Base-by-base conservation (phyloP, 2,888 invertebrate species). In the Yponomeuta evonymella region DNA sequence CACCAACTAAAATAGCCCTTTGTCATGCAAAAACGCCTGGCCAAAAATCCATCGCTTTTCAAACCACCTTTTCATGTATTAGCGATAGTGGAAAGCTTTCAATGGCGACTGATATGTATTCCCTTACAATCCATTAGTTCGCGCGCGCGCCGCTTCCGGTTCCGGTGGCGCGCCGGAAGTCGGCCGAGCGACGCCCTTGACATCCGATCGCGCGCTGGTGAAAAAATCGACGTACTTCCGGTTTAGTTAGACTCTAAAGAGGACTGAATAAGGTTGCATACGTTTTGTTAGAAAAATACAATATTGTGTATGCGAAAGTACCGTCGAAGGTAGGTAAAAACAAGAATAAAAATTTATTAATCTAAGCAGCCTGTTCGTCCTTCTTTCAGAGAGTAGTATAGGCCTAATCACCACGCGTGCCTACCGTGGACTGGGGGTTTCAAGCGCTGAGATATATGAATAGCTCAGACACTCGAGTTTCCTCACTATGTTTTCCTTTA, bases 91-190 rank as follows among this genome's bases (percentile, higher is more conserved):
- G 15, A 58, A 15, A 58, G 15, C 51, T 58, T 58, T 58, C 51
- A 58, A 12, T 58, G 15, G 29, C 65, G 65, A 12, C 65, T 75
- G 76, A 79, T 79, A 79, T 80, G 79, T 80, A 80, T 80, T 76
- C 75, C 73, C 75, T 81, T 77, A 78, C 83, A 81, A 79, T 78
- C 83, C 84, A 83, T 84, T 84, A 84, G 81, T 72, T 74, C 78
- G 76, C 75, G 74, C 77, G 76, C 73, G 75, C 74, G 76, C 73
- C 73, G 76, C 77, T 75, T 82, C 83, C 81, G 80, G 82, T 79
- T 83, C 83, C 83, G 82, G 79, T 36, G 36, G 62, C 67, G 68
- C 68, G 64, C 65, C 65, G 65, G 65, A 65, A 29, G 65, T 65
- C 29, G 65, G 65, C 65, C 33, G 65, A 65, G 33, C 65, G 33